These are phyloP conservation scores for Drosophila parthenogenetica DNA, from an alignment of 2,888 invertebrate species.

Conservation along the genomic window DNA sequence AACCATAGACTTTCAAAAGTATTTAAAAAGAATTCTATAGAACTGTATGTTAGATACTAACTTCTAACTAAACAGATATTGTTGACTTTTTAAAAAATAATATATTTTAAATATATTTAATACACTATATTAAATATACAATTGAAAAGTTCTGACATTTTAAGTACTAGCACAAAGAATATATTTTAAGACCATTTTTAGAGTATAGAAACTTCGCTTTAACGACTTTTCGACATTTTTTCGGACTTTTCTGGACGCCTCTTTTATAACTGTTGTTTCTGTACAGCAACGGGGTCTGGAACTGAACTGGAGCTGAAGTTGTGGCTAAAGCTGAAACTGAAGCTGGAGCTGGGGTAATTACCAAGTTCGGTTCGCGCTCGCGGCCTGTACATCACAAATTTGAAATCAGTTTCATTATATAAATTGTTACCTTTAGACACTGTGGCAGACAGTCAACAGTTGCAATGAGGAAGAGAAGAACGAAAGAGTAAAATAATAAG, in stretches of 20 bases:
- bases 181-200: not conserved
- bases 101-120: too few species aligned
- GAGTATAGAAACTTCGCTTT: slow-evolving; percentile 34
- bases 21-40: too few species aligned
- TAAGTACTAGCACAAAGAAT: too few species aligned
- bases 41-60: too few species aligned
- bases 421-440: slow-evolving; percentile 78
- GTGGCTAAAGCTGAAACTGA: not conserved
- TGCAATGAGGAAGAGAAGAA: slow-evolving; percentile 6
- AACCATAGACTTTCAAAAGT: too few species aligned
- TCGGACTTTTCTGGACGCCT: slow-evolving; percentile 52
- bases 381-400: slow-evolving; percentile 73
- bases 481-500: slow-evolving; percentile 9
- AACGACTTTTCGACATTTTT: slow-evolving; percentile 16
- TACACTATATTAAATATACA: too few species aligned
- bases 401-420: slow-evolving; percentile 80
- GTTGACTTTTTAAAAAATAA: too few species aligned
- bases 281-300: slow-evolving; percentile 1
- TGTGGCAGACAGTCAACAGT: slow-evolving; percentile 66
- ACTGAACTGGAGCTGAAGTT: not conserved
- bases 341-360: slow-evolving; percentile 50
- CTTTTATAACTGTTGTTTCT: slow-evolving; percentile 74
- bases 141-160: too few species aligned
- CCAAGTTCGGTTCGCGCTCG: slow-evolving; percentile 47
- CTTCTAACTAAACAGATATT: too few species aligned